Base-by-base conservation (phyloP, 2,113 vertebrate genomes). In the Ageneiosus marmoratus region DNA sequence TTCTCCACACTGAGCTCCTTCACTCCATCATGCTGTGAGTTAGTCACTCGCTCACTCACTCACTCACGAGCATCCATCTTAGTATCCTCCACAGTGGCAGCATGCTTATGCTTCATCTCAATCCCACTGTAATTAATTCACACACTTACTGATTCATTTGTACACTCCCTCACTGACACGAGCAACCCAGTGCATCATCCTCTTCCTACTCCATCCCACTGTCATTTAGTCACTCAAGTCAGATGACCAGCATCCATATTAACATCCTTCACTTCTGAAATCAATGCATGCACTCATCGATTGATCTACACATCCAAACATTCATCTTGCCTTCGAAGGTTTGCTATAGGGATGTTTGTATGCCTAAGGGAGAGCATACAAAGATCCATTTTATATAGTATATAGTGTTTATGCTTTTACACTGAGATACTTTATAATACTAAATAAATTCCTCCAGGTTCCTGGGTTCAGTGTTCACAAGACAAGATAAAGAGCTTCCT, bases 61-160 rank as follows among this genome's bases (percentile, higher is more conserved):
- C 65, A 48, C 13, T 79, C 55, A 44, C 78, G 80, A 83, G 84
- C 74, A 78, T 86, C 84, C 80, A 73, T 82, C 80, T 78, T 76
- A 82, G 46, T 80, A 70, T 77, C 79, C 44, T 85, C 63, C 27
- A 81, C 62, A 51, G 51, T 24, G 63, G 77, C 65, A 79, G 70
- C 69, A 74, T 65, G 53, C 56, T 79, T 34, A 24, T 29, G 24
- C 69, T 72, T 58, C 82, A 58, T 72, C 72, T 46, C 27, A 24
- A 77, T 29, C 70, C 53, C 34, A 51, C 69, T 63, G 48, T 80
- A 80, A 85, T 83, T 83, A 78, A 81, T 67, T 63, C 72, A 76
- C 60, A 51, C 60, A 67, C 79, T 82, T 60, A 46, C 55, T 37
- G 78, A 77, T 85, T 82, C 84, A 85, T 62, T 78, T 79, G 70